Base-by-base conservation (phyloP, 2,797 vertebrate species). In the Paramormyrops hopkinsi region DNA sequence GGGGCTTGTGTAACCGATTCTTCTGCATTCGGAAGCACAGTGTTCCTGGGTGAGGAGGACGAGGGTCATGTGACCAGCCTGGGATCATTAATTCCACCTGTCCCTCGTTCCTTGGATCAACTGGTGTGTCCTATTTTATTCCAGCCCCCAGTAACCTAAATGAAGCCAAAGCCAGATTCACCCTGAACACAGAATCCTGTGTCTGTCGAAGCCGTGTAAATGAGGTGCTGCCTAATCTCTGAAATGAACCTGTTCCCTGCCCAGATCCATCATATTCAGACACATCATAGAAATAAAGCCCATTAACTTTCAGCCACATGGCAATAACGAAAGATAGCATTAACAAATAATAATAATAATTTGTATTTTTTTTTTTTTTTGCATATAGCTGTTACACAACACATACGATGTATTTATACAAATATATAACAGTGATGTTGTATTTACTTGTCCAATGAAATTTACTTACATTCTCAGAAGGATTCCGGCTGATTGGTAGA, bases 301-400 rank as follows among this genome's bases (percentile, higher is more conserved):
- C 69, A 76, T 46, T 46, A 82, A 11, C 76, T 41, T 82, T 22
- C 76, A 82, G 19, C 37, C 37, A 44, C 44, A 46, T 82, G 41
- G 17, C 76, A 82, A 82, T 82, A 82, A 82, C 8, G 19, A 82
- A 46, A 46, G 76, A 82, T 46, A 46, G 2, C 17, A 44, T 46
- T 3, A 41, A 82, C 46, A 82, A 79, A 46, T 46, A 82, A 79
- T 79, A 69, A 11, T 65, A 76, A 79, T 82, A 82, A 46, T 82
- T 82, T 82, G 76, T 82, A 82, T 62, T 59, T 79, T 44, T 51
- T 48, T 73, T 69, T 73, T 76, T 41, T 79, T 82, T 82, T 82
- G 76, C 76, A 82, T 82, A 82, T 82, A 82, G 76, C 76, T 82
- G 41, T 50, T 51, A 85, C 83, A 85, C 83, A 85, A 85, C 48